Conservation (phyloP, 2,888 invertebrate genomes). For the Harpalus rubripes region DNA sequence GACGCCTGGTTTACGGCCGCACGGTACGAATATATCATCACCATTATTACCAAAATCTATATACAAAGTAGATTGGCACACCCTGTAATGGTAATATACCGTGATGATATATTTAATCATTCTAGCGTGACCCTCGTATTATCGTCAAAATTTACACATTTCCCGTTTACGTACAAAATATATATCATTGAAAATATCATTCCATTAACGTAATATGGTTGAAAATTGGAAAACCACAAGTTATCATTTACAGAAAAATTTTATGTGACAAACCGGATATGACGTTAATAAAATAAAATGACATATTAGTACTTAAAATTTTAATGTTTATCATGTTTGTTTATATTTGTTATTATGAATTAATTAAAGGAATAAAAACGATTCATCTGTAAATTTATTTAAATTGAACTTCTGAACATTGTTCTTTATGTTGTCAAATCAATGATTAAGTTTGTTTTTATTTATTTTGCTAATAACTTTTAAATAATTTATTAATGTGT, state of each 20-base stretch:
- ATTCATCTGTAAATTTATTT: constrained; percentile 1
- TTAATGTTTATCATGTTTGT: background rate
- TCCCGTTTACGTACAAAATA: too few species aligned
- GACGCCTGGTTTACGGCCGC: too few species aligned
- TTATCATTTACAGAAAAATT: background rate
- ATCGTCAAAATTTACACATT: too few species aligned
- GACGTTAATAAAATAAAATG: constrained; percentile 6
- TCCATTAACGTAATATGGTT: constrained; percentile 17
- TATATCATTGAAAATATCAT: background rate
- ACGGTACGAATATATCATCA: too few species aligned
- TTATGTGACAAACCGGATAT: constrained; percentile 30
- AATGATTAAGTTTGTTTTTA: constrained; percentile 10
- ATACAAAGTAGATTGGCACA: too few species aligned
- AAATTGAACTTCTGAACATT: constrained; percentile 6
- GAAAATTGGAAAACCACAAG: constrained; percentile 26
- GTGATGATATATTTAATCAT: too few species aligned
- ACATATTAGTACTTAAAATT: constrained; percentile 4
- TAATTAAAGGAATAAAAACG: constrained; percentile 17
- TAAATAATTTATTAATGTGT: background rate
- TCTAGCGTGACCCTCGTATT: too few species aligned
- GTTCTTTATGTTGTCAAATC: constrained; percentile 31
- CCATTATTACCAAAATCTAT: too few species aligned
- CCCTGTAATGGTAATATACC: too few species aligned
- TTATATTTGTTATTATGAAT: background rate
- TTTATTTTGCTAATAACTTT: constrained; percentile 24